Evolutionary conservation across 2,888 invertebrate genomes (phyloP), one percentile per base, ranked within the genome.

Genomic region (Drosophila mimica): DNA sequence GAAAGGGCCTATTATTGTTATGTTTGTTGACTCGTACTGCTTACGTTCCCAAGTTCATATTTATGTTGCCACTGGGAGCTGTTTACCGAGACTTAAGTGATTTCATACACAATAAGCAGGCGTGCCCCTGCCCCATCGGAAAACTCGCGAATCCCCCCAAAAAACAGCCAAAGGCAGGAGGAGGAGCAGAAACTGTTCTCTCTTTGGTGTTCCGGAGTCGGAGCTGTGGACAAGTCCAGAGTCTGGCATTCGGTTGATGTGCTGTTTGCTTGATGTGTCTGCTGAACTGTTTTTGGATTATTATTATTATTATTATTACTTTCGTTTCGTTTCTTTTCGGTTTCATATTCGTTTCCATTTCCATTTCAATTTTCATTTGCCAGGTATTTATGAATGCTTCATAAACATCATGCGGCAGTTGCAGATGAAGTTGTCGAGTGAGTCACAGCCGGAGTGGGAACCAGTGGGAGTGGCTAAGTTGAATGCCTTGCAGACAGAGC

Each of bases 11-110:
- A 31, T 59, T 52, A 43, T 49, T 33, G 43, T 57, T 59, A 65
- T 71, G 61, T 40, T 54, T 53, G 33, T 30, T 6, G 52, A 33
- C 60, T 70, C 52, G 43, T 56, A 57, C 73, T 25, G n/a, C 17
- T 36, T 36, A 33, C 25, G 20, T n/a, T 38, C 33, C 73, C 70
- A 65, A 84, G 82, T 68, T 82, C 77, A 82, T 84, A 79, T 85
- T 87, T 88, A 87, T 89, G 81, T 78, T 81, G 81, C 87, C 85
- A 72, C 63, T 82, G 87, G 87, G 89, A 89, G 85, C 85, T 77
- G 85, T 89, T 89, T 79, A 73, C 82, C 65, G 66, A 74, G 83
- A 66, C 86, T 83, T 88, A 89, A 89, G 89, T 89, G 87, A 87
- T 89, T 89, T 87, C 73, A 68, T 80, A 68, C 69, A 74, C 89